These are phyloP conservation scores for Asarcornis scutulata DNA, from an alignment of 2,113 vertebrate species.

Conservation along the genomic window DNA sequence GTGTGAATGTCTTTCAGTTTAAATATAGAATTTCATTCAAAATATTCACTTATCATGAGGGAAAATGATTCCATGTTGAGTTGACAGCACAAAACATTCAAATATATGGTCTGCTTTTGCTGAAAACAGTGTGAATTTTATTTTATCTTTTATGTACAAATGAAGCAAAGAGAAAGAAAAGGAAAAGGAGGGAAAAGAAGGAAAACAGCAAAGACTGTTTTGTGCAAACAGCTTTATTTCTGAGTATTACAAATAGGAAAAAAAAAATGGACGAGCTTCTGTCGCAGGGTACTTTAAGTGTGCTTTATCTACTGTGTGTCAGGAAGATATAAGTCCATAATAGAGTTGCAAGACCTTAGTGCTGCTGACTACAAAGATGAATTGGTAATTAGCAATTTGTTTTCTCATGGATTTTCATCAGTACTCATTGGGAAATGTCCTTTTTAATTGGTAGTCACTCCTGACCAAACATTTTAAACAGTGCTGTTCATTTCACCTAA, in stretches of 20 bases:
- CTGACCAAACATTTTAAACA: not conserved
- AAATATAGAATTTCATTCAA: not conserved
- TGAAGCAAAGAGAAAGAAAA: not conserved
- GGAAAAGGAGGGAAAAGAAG: not conserved
- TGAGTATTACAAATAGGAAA: not conserved
- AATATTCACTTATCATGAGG: not conserved
- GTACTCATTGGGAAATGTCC: not conserved
- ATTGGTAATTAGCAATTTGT: not conserved
- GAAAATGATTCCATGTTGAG: not conserved
- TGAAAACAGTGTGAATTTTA: not conserved
- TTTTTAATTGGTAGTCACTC: not conserved
- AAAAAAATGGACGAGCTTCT: not conserved
- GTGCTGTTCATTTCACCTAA: accelerated
- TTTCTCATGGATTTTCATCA: not conserved
- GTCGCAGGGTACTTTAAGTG: not conserved
- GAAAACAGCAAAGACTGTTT: not conserved
- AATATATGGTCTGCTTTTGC: not conserved
- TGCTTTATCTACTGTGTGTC: not conserved
- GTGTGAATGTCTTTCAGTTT: not conserved
- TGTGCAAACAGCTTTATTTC: not conserved
- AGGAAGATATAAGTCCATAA: not conserved
- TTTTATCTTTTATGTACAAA: not conserved
- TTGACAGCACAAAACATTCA: not conserved
- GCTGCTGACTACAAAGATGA: not conserved
- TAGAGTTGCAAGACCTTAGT: not conserved